Evolutionary conservation across 37 sponge, comb jelly and placozoan species (phyloP).

Genomic region (Agelas oroides): DNA sequence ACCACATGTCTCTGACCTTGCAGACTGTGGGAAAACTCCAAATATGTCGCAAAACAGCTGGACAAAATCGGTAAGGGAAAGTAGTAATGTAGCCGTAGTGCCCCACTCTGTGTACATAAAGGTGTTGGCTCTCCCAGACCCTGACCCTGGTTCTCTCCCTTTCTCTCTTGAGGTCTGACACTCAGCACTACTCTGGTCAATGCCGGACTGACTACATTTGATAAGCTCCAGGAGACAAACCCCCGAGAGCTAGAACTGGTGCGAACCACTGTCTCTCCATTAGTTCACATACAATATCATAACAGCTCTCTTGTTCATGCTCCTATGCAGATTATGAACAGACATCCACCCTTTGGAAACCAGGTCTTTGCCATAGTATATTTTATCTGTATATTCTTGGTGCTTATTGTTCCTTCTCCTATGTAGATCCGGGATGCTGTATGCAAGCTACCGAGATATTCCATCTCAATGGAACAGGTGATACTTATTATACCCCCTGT

Average conservation of each 20-base stretch:
- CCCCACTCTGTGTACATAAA: no score
- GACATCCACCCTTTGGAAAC: constrained; percentile 96
- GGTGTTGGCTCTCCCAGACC: no score
- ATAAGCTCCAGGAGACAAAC: constrained; percentile 68
- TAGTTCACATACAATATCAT: not conserved
- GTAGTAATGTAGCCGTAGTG: no score
- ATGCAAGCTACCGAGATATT: constrained; percentile 72
- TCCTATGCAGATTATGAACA: constrained; percentile 76
- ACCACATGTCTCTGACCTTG: not conserved
- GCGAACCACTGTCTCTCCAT: not conserved
- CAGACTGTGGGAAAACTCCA: constrained; percentile 96
- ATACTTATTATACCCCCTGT: no score
- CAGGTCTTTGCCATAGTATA: constrained; percentile 43
- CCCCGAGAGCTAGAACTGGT: constrained; percentile 97
- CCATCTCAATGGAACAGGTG: constrained; percentile 76
- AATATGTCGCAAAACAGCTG: constrained; percentile 90
- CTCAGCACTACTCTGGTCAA: constrained; percentile 93
- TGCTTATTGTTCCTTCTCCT: not conserved
- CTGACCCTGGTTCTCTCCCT: no score
- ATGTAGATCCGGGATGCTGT: constrained; percentile 78
- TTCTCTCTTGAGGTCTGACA: constrained; percentile 49
- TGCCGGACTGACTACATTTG: constrained; percentile 91
- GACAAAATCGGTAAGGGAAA: constrained; percentile 86
- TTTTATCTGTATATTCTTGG: not conserved
- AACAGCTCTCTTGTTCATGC: not conserved